Evolutionary conservation across 2,888 invertebrate species (phyloP), one percentile per base, ranked within the genome.

Genomic region (Panorpa germanica): DNA sequence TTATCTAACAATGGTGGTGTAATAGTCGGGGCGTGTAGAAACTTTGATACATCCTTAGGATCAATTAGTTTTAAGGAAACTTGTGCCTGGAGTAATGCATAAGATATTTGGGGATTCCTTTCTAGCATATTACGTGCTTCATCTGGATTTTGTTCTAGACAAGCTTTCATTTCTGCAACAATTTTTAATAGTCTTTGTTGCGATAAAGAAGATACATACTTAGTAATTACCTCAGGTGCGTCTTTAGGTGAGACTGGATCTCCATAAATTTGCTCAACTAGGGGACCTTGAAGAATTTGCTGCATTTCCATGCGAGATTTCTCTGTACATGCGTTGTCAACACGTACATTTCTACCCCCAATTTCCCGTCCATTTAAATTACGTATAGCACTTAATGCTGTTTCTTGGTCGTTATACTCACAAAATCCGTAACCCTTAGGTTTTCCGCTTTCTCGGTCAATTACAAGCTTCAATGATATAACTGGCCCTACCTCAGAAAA

Each of bases 381-480:
- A 32, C 96, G 67, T 85, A 98, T 95, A 1, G 98, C 98, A 57
- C 91, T 88, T 26, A 93, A 68, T 0, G 98, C 96, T 0, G 95
- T 98, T 50, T 95, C 93, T 46, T 88, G 82, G 53, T 99, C 98
- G 43, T 90, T 83, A 49, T 95, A 99, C 49, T 99, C 98, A 50
- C 96, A 98, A 50, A 98, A 98, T 1, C 98, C 98, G 74, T 98
- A 99, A 5, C 98, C 98, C 55, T 98, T 98, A 0, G 98, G 96
- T 55, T 98, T 98, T 1, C 98, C 98, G 31, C 95, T 96, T 54
- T 99, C 98, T 30, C 96, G 70, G 50, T 98, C 98, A 57, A 93
- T 95, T 4, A 99, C 96, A 34, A 98, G 61, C 78, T 83, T 81
- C 47, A 95, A 86, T 2, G 91, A 93, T 28, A 93, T 59, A 5